Percentiles rank a stretch among this genome's conserved stretches.
Evolutionary conservation across 2,113 vertebrate species (phyloP).

Genomic region (Pangasianodon hypophthalmus): DNA sequence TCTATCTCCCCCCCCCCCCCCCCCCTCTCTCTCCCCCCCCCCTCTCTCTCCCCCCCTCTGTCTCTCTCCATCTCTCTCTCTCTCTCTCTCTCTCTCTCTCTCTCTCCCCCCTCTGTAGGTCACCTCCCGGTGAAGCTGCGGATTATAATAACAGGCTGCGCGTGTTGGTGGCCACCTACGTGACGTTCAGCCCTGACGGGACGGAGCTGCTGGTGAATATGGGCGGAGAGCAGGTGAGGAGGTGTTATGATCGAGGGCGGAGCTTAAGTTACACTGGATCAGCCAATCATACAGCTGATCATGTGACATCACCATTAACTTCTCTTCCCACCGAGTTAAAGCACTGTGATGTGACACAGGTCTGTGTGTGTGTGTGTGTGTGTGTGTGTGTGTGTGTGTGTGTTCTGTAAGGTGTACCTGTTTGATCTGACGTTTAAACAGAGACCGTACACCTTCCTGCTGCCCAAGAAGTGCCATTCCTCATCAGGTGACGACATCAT

Average conservation of each 20-base stretch:
- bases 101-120: slow-evolving; percentile 68
- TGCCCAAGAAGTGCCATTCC: slow-evolving; percentile 89
- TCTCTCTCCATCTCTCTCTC: too few species aligned
- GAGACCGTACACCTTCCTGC: slow-evolving; percentile 90
- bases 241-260: not conserved
- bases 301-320: not conserved
- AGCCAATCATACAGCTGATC: not conserved
- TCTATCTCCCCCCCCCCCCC: too few species aligned
- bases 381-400: slow-evolving; percentile 13
- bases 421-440: slow-evolving; percentile 97
- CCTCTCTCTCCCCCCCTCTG: too few species aligned
- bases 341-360: not conserved
- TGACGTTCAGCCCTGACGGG: slow-evolving; percentile 97
- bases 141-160: slow-evolving; percentile 95
- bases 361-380: not conserved
- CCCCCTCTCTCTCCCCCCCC: too few species aligned
- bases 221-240: slow-evolving; percentile 94
- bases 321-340: not conserved
- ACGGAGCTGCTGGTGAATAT: slow-evolving; percentile 98
- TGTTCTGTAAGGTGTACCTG: slow-evolving; percentile 85
- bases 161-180: slow-evolving; percentile 94
- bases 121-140: slow-evolving; percentile 91
- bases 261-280: not conserved
- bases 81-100: not conserved
- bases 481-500: slow-evolving; percentile 73